Base-by-base conservation (phyloP, 2,113 vertebrate species). In the Parotia lawesii region DNA sequence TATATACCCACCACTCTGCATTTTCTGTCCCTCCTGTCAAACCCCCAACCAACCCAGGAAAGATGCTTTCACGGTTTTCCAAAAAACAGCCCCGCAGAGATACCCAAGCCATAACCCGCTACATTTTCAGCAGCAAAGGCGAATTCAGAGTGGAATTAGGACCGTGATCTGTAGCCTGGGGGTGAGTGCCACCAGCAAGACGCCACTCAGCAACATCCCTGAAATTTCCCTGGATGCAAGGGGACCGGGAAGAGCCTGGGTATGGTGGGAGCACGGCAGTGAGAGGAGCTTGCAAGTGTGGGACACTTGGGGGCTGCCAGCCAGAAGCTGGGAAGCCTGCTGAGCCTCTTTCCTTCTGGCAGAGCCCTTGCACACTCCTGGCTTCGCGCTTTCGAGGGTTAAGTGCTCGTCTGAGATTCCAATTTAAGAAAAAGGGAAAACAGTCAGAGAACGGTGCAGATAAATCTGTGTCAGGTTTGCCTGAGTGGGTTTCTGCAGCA, bases 221-320 rank as follows among this genome's bases (percentile, higher is more conserved):
- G 35, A 29, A n/a, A 20, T 40, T 45, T 73, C 22, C 17, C 38
- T 11, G 54, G 45, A 20, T 44, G 31, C 40, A 5, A 20, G 25
- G 15, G 57, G 29, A 20, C 11, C 0, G 0, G 44, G 53, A 42
- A 73, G 48, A 37, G 20, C 38, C 35, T n/a, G 57, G 61, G 29
- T 14, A 15, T 28, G 35, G 38, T 1, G 3, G 33, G 42, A 77
- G 12, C 40, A 23, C 0, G 1, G 48, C 18, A 33, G 17, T 1
- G 15, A 2, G 9, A 28, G 66, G 25, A 75, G 16, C 15, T 61
- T 29, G 54, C 0, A 5, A 22, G 13, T 1, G 18, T 3, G 35
- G 78, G 28, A 56, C 28, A 3, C 33, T 6, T 27, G 23, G 58
- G 48, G 7, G n/a, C 73, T 50, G 60, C 57, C 56, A 64, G 61